phyloP scores from a whole-genome alignment of 1,140 invertebrate genomes.

The Pollicipes pollicipes region DNA sequence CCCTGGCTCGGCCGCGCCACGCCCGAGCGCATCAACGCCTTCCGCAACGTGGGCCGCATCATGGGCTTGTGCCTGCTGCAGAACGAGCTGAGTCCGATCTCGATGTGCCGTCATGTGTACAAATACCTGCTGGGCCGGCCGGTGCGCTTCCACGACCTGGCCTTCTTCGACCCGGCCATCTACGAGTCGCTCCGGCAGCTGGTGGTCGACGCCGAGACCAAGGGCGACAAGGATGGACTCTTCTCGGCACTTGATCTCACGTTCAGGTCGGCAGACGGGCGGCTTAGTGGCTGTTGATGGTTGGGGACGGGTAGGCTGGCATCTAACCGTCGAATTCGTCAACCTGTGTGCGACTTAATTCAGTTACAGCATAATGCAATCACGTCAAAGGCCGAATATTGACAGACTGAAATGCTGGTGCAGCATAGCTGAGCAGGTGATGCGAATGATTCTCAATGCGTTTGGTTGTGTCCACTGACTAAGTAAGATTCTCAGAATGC shows the following conservation, averaged over 20 bases:
- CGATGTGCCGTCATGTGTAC: slow-evolving; percentile 90
- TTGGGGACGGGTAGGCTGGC: no score
- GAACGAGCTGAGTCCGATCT: slow-evolving; percentile 94
- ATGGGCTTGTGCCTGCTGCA: slow-evolving; percentile 92
- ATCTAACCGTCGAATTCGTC: no score
- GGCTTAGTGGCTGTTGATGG: background rate
- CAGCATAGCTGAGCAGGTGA: no score
- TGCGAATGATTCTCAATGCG: no score
- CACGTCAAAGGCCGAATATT: no score
- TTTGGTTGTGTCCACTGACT: no score
- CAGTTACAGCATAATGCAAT: no score
- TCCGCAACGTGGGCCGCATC: slow-evolving; percentile 93
- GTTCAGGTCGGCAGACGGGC: slow-evolving; percentile 55
- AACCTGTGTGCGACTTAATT: no score
- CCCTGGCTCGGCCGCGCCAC: slow-evolving; percentile 78
- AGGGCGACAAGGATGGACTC: slow-evolving; percentile 52
- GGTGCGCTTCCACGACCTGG: slow-evolving; percentile 93
- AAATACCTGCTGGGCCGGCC: slow-evolving; percentile 84
- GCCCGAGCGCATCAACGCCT: slow-evolving; percentile 83
- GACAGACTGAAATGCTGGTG: no score
- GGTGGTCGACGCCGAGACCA: slow-evolving; percentile 75
- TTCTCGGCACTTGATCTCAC: slow-evolving; percentile 82
- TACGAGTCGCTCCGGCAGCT: slow-evolving; percentile 92
- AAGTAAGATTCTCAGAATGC: no score
- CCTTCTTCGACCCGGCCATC: slow-evolving; percentile 94